Conservation (phyloP, 2,113 vertebrate species). For the Phodopus roborovskii region DNA sequence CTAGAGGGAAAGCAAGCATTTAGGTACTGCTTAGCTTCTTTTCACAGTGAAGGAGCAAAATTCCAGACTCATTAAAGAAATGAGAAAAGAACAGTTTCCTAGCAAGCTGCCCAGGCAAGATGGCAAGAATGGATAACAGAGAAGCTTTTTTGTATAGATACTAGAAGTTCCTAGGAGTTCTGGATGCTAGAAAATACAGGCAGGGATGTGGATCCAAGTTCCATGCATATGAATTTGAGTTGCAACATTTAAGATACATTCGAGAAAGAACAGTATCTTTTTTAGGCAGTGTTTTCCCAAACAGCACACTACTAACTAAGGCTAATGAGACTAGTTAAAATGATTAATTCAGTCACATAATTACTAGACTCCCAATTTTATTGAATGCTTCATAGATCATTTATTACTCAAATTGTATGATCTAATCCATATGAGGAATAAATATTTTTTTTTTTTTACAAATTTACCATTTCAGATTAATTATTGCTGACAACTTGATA, state of each 20-base stretch:
- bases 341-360: neutral
- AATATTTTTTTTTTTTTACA: neutral
- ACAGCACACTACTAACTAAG: neutral
- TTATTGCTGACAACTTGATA: neutral
- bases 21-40: neutral
- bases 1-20: neutral
- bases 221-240: neutral
- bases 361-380: constrained; percentile 10
- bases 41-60: constrained; percentile 8
- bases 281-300: constrained; percentile 18
- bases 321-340: neutral
- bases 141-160: neutral
- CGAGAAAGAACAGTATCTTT: neutral
- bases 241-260: neutral
- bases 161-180: neutral
- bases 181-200: neutral
- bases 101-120: neutral
- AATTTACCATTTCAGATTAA: neutral
- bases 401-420: constrained; percentile 13
- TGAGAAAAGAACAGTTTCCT: neutral
- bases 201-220: neutral
- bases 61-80: constrained; percentile 16
- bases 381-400: neutral
- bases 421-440: neutral
- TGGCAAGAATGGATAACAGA: neutral